These are phyloP conservation scores for Peromyscus attwateri DNA, from an alignment of 2,797 vertebrate species.

Conservation along the genomic window DNA sequence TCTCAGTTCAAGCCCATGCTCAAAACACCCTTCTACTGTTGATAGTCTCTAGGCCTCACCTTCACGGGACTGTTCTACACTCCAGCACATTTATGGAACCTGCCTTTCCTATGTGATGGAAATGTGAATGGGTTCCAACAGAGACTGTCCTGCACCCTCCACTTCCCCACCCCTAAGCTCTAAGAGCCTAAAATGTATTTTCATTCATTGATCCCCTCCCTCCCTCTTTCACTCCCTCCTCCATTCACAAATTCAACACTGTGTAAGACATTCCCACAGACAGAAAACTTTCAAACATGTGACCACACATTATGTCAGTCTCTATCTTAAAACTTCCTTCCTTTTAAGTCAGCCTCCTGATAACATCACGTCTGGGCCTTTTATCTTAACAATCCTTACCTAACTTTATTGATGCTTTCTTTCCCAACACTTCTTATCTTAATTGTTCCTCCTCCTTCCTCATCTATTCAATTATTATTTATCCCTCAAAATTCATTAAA, in stretches of 20 bases:
- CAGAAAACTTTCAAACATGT: background rate
- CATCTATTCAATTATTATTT: conserved; percentile 1
- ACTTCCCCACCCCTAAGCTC: background rate
- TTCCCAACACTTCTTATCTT: background rate
- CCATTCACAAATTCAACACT: background rate
- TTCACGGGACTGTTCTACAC: no score
- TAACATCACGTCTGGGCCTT: background rate
- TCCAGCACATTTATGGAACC: background rate
- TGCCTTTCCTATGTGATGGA: background rate
- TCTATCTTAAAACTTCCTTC: background rate
- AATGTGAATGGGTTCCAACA: background rate
- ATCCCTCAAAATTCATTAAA: conserved; percentile 20
- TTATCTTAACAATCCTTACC: background rate
- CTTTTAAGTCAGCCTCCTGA: background rate
- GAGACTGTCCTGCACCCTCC: background rate
- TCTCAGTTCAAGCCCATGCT: background rate
- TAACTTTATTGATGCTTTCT: background rate
- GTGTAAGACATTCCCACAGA: background rate
- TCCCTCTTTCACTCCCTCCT: background rate
- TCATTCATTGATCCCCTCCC: background rate
- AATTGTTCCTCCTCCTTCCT: background rate
- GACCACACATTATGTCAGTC: background rate
- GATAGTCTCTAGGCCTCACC: background rate
- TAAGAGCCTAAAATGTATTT: background rate
- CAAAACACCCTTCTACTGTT: background rate